A percentile compares a stretch with the other conserved stretches of the same genome.
phyloP scores from a whole-genome alignment of 2,888 invertebrate species.

The Andrena chrysosceles region DNA sequence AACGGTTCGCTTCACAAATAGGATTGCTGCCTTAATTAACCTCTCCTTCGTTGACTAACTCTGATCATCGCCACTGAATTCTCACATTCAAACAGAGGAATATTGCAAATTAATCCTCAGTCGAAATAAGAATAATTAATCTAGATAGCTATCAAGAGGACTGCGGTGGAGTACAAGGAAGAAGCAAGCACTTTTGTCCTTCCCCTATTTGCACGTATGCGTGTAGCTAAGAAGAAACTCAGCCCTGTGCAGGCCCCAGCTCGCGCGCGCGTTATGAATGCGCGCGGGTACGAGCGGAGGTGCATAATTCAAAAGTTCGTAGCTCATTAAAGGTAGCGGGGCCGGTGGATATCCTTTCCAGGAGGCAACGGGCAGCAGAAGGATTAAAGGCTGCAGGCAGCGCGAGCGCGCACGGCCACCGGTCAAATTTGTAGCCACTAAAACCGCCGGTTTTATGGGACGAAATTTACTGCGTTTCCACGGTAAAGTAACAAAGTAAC shows the following conservation, averaged over 20 bases:
- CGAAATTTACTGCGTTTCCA: conserved; percentile 82
- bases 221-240: conserved; percentile 1
- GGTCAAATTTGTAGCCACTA: conserved; percentile 83
- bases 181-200: conserved; percentile 40
- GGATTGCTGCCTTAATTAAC: too few relatives aligned
- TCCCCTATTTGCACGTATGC: not conserved
- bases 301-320: conserved; percentile 82
- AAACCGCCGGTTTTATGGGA: conserved; percentile 81
- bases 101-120: too few relatives aligned
- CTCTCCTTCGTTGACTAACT: too few relatives aligned
- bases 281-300: conserved; percentile 66
- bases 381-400: conserved; percentile 73
- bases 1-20: not conserved
- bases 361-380: conserved; percentile 60
- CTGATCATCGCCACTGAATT: too few relatives aligned
- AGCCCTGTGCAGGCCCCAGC: conserved; percentile 12
- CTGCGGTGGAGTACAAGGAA: conserved; percentile 13
- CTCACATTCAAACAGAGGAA: too few relatives aligned
- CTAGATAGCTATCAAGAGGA: not conserved
- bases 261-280: conserved; percentile 62
- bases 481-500: conserved; percentile 81
- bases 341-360: conserved; percentile 68
- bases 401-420: conserved; percentile 61
- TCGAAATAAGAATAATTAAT: too few relatives aligned
- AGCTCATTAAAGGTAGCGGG: conserved; percentile 80